Evolutionary conservation across 2,113 vertebrate species (phyloP), one percentile per base, ranked within the genome.

Genomic region (Callionymus lyra): DNA sequence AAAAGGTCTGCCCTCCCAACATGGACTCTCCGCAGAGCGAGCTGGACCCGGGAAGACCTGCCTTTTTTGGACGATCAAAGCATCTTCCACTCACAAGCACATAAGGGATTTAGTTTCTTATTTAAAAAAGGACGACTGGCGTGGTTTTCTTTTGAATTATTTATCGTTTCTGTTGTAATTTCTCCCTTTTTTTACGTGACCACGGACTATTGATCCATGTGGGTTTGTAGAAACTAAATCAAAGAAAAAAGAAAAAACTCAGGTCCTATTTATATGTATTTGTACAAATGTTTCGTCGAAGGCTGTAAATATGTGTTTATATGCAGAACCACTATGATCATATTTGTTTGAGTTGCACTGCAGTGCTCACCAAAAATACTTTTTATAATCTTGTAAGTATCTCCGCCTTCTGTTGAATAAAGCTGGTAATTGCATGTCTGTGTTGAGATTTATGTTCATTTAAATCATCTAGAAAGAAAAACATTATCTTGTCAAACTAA

Each of bases 191-290:
- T 73, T 60, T 76, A 79, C 59, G 41, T 71, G 61, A 53, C 56
- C 44, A 67, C 44, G 21, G 35, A 58, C 69, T 61, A 54, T 70
- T 81, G 51, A 60, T 59, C 52, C 68, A 58, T 40, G 61, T 59
- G 21, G 21, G 21, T 27, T 27, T 27, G 21, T 27, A 27, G 21
- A 27, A n/a, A 27, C 21, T 27, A 27, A 27, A 27, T 27, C 21
- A 27, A 27, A 14, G 36, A 47, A 34, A 44, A 37, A 47, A 34
- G 40, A 37, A 55, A 41, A 50, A 77, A 77, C 86, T 88, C 86
- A 88, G 86, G 86, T 84, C 74, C 79, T 86, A 85, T 80, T 87
- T 88, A 86, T 85, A 83, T 69, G 59, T 64, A 83, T 80, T 80
- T 86, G 84, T 86, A 85, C 56, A 85, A 84, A 81, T 73, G n/a